Evolutionary conservation across 2,888 invertebrate species (phyloP).

Genomic region (Amphipyra berbera): DNA sequence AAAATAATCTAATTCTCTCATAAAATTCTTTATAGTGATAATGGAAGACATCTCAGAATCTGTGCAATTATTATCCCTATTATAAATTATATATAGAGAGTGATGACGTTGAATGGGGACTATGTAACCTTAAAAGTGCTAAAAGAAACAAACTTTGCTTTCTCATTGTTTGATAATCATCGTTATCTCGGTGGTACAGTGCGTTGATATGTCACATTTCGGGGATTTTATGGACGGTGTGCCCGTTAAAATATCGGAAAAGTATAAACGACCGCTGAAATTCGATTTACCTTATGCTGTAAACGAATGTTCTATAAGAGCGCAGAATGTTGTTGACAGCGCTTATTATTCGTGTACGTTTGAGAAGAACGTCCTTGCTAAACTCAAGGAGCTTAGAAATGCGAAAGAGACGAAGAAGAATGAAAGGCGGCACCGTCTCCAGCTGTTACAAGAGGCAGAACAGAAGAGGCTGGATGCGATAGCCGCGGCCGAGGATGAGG

Average conservation of each 20-base stretch:
- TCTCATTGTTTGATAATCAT: conserved; percentile 80
- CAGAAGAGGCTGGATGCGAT: conserved; percentile 88
- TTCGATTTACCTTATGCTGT: conserved; percentile 88
- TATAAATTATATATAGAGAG: conserved; percentile 66
- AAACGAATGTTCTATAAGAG: conserved; percentile 75
- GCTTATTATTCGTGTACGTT: conserved; percentile 91
- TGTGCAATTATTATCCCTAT: conserved; percentile 46
- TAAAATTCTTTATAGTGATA: conserved; percentile 60
- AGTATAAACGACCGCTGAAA: conserved; percentile 94
- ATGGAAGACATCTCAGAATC: conserved; percentile 61
- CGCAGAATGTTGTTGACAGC: conserved; percentile 78
- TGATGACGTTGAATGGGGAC: conserved; percentile 84
- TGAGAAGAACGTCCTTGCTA: conserved; percentile 92
- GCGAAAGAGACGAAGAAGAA: conserved; percentile 91
- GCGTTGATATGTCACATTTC: conserved; percentile 86
- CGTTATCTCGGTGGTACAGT: conserved; percentile 67
- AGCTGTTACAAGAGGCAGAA: conserved; percentile 89
- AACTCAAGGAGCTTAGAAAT: conserved; percentile 92
- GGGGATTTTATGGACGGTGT: conserved; percentile 94
- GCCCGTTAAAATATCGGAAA: conserved; percentile 96
- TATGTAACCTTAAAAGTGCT: conserved; percentile 87
- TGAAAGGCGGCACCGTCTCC: conserved; percentile 90
- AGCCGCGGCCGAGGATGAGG: conserved; percentile 85
- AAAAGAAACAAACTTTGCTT: conserved; percentile 84
- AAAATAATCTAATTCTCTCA: conserved; percentile 54